These are phyloP conservation scores for Phymatocera aterrima DNA, from an alignment of 2,888 invertebrate species.

Conservation along the genomic window DNA sequence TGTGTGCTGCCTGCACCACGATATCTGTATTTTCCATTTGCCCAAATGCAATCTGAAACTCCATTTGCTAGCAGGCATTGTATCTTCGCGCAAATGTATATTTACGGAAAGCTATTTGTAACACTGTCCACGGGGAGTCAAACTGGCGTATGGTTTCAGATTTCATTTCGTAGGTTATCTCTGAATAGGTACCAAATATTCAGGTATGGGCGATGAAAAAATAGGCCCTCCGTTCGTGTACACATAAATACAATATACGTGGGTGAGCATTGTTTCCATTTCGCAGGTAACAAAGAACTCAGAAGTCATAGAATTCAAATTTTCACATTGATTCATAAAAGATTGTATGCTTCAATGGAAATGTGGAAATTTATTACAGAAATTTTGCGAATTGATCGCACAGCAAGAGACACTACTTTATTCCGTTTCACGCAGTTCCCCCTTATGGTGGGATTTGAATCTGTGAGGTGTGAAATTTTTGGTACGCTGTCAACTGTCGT, in stretches of 20 bases:
- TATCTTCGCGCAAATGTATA: conserved; percentile 42
- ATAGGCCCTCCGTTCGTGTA: not conserved
- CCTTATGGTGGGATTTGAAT: not conserved
- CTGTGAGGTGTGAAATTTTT: not conserved
- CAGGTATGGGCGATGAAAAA: conserved; percentile 17
- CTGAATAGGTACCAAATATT: conserved; percentile 31
- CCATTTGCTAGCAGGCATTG: conserved; percentile 44
- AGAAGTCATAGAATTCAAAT: not conserved
- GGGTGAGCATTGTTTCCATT: not conserved
- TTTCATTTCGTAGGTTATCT: conserved; percentile 30
- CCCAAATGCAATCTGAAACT: conserved; percentile 41
- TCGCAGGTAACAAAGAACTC: not conserved
- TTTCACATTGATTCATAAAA: conserved; percentile 4
- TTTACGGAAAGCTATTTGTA: conserved; percentile 44
- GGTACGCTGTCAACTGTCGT: not conserved
- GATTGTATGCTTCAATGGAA: not conserved
- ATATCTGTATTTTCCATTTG: conserved; percentile 44
- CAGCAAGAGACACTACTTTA: not conserved
- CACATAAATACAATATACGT: conserved; percentile 13
- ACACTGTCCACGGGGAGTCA: conserved; percentile 41
- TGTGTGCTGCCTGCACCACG: not conserved
- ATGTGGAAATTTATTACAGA: not conserved
- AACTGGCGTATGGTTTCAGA: conserved; percentile 37
- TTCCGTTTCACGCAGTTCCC: not conserved
- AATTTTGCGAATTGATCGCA: conserved; percentile 10